Percentiles rank a stretch among this genome's conserved stretches.
phyloP scores from a whole-genome alignment of 1,140 invertebrate genomes.

The Scaptomyza montana region DNA sequence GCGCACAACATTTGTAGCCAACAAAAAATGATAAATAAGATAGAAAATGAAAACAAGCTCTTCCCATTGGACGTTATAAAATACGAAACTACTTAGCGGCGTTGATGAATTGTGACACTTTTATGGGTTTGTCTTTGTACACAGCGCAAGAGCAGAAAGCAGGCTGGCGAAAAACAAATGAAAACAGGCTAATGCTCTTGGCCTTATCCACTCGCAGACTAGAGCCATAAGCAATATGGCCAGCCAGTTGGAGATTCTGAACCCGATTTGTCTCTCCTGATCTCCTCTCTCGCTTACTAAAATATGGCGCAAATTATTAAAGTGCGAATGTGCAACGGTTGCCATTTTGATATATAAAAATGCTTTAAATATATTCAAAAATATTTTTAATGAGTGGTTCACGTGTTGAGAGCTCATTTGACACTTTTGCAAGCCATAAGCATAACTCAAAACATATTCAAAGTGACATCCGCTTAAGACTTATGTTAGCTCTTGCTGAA shows the following conservation, averaged over 20 bases:
- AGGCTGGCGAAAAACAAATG: too few species aligned
- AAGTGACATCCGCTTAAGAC: not conserved
- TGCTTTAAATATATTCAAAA: not conserved
- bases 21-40: conserved; percentile 11
- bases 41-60: conserved; percentile 9
- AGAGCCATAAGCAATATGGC: conserved; percentile 51
- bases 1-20: conserved; percentile 38
- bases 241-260: conserved; percentile 28
- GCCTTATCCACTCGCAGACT: conserved; percentile 49
- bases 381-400: conserved; percentile 54
- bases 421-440: conserved; percentile 44
- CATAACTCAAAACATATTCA: conserved; percentile 56
- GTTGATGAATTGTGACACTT: conserved; percentile 73
- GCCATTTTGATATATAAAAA: too few species aligned
- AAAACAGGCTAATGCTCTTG: conserved; percentile 27
- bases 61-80: conserved; percentile 38
- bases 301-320: conserved; percentile 51
- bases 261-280: not conserved
- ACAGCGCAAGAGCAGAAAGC: conserved; percentile 18
- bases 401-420: conserved; percentile 53
- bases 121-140: conserved; percentile 64
- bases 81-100: conserved; percentile 60
- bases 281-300: conserved; percentile 2
- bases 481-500: not conserved
- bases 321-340: too few species aligned